Evolutionary conservation across 1,140 invertebrate genomes (phyloP).

Genomic region (Halictus rubicundus): DNA sequence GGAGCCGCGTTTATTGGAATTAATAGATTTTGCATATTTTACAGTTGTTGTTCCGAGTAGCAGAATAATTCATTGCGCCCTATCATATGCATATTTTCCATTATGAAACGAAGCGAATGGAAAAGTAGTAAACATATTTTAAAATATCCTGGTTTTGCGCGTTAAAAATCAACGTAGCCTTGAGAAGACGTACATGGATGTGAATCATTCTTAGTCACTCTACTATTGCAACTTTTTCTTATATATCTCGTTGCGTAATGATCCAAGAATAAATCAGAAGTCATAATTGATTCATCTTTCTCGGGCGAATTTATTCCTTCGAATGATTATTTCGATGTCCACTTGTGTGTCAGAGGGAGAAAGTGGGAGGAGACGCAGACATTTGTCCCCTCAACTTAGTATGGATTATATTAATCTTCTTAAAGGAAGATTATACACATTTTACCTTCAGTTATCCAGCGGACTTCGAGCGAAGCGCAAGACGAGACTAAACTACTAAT

Average conservation of each 20-base stretch:
- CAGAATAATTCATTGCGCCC: too few species aligned
- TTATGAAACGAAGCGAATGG: too few species aligned
- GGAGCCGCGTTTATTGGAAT: too few species aligned
- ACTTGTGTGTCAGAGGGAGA: background rate
- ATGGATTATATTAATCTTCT: constrained; percentile 7
- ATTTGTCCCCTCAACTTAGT: background rate
- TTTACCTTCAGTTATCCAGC: background rate
- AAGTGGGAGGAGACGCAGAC: background rate
- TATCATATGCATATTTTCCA: too few species aligned
- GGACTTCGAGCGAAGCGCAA: background rate
- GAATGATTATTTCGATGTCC: background rate
- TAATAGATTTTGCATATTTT: too few species aligned
- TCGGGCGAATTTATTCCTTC: background rate
- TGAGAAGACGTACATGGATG: background rate
- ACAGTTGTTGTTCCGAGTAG: too few species aligned
- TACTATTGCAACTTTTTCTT: background rate
- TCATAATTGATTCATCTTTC: background rate
- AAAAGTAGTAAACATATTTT: too few species aligned
- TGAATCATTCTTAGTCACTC: background rate
- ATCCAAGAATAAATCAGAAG: background rate
- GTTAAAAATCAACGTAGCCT: background rate
- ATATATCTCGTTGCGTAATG: background rate
- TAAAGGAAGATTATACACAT: background rate
- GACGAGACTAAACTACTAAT: background rate
- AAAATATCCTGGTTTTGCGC: background rate